These are phyloP conservation scores for Epinephelus coioides DNA, from an alignment of 2,797 vertebrate species.

Conservation along the genomic window DNA sequence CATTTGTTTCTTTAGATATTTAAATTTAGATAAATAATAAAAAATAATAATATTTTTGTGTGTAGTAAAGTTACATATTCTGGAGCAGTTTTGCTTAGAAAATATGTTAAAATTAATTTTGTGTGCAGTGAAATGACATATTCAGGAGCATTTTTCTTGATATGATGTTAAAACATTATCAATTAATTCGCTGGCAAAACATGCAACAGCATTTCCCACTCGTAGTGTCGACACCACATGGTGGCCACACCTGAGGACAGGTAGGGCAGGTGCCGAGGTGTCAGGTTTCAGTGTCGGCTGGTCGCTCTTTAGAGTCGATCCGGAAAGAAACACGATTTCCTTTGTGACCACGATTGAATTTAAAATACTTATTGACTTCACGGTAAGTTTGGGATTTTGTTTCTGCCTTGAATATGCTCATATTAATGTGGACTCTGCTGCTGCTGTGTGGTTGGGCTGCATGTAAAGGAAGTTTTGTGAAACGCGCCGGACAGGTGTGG, in stretches of 20 bases:
- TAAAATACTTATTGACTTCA: not conserved
- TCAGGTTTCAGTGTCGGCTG: constrained; percentile 64
- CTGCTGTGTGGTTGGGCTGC: not conserved
- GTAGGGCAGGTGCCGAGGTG: constrained; percentile 73
- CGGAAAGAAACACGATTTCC: constrained; percentile 1
- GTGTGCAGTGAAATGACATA: not conserved
- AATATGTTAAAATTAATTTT: not conserved
- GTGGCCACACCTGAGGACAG: constrained; percentile 46
- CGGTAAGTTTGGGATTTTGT: constrained; percentile 49
- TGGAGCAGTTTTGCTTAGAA: no score
- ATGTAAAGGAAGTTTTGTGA: no score
- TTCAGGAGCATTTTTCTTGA: not conserved
- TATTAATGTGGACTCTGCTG: not conserved
- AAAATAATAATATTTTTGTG: no score
- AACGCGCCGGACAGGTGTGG: constrained; percentile 43
- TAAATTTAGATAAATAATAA: not conserved
- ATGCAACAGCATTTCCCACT: no score
- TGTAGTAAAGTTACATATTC: no score
- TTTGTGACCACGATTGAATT: not conserved
- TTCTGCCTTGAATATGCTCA: rapidly evolving
- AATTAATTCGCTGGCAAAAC: not conserved
- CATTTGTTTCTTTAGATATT: no score
- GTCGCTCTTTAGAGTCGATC: not conserved
- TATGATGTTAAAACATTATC: no score
- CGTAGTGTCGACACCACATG: not conserved